Percentiles rank a stretch among this genome's conserved stretches.
phyloP scores from a whole-genome alignment of 2,888 invertebrate species.

The Harpalus rufipes region DNA sequence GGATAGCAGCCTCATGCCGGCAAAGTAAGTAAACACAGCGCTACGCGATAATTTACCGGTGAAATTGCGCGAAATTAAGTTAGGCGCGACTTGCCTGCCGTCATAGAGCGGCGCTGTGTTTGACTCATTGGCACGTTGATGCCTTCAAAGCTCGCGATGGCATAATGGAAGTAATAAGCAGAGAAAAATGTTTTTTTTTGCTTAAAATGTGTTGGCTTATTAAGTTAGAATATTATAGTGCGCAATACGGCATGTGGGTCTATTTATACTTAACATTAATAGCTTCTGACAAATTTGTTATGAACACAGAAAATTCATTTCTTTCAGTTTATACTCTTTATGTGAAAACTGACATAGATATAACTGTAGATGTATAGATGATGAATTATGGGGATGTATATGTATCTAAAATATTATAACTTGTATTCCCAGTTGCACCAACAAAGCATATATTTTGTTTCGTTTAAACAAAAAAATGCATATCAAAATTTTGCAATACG shows the following conservation, averaged over 20 bases:
- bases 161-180: slow-evolving; percentile 2
- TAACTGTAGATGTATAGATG: too few relatives aligned
- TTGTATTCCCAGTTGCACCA: too few relatives aligned
- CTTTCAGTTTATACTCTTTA: neutral
- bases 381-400: too few relatives aligned
- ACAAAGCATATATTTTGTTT: too few relatives aligned
- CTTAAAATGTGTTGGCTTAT: slow-evolving; percentile 13
- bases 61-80: slow-evolving; percentile 63
- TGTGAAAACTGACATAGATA: too few relatives aligned
- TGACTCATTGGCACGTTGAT: slow-evolving; percentile 13
- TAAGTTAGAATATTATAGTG: slow-evolving; percentile 4
- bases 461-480: too few relatives aligned
- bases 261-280: neutral
- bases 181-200: slow-evolving; percentile 17
- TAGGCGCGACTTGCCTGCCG: slow-evolving; percentile 40
- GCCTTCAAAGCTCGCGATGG: slow-evolving; percentile 27
- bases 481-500: too few relatives aligned
- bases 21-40: slow-evolving; percentile 62
- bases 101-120: neutral
- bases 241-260: neutral
- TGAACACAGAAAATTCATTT: neutral
- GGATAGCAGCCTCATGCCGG: slow-evolving; percentile 15
- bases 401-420: too few relatives aligned
- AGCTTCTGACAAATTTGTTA: neutral
- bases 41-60: slow-evolving; percentile 59